Percentiles rank a stretch among this genome's conserved stretches.
Conservation (phyloP, 2,113 vertebrate species). For the Euleptes europaea region DNA sequence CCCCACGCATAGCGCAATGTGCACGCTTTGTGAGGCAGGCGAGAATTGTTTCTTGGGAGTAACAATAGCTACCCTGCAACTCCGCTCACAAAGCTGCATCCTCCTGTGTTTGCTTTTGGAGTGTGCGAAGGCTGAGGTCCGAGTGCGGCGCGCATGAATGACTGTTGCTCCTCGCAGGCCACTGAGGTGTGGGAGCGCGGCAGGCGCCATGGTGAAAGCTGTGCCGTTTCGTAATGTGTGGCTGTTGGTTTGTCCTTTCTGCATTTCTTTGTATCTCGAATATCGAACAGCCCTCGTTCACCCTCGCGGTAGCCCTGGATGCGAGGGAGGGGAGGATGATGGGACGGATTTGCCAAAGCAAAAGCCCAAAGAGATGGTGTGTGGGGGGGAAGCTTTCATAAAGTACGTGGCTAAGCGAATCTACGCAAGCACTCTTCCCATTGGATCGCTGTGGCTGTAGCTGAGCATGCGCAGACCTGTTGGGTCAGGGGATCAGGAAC, state of each 20-base stretch:
- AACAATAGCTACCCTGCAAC: accelerated
- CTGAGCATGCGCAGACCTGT: not conserved
- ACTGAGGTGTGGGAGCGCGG: not conserved
- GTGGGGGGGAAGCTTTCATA: not conserved
- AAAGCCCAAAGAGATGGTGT: not conserved
- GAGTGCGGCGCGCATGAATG: not conserved
- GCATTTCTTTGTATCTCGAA: not conserved
- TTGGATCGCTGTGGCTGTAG: not conserved
- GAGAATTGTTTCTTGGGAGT: not conserved
- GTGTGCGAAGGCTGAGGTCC: not conserved
- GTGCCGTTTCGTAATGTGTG: not conserved
- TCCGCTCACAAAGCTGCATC: not conserved
- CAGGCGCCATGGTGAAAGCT: not conserved
- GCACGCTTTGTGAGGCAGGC: conserved; percentile 1
- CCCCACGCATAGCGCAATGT: not conserved
- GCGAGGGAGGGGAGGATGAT: too few species aligned
- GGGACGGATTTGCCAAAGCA: not conserved
- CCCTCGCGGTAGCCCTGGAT: not conserved
- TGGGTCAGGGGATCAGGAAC: too few species aligned
- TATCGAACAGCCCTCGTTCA: not conserved
- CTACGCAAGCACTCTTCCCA: not conserved
- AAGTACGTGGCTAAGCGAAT: not conserved
- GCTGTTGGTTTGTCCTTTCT: not conserved
- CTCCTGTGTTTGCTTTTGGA: accelerated
- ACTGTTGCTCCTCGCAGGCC: not conserved